These are phyloP conservation scores for Ditylenchus dipsaci DNA, from an alignment of 1,140 invertebrate species.

Conservation along the genomic window DNA sequence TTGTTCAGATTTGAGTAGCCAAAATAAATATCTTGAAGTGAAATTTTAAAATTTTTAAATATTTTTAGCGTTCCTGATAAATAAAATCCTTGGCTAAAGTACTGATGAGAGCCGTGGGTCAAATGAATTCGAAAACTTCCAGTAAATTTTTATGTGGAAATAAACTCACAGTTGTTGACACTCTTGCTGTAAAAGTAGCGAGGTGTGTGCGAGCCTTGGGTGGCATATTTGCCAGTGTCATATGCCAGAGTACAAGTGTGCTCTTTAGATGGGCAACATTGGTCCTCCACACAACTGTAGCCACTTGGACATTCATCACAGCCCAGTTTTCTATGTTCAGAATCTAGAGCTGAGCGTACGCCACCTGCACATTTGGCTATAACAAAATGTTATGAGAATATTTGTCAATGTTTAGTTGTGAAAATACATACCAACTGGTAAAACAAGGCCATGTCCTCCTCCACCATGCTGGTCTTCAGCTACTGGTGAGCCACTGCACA, in stretches of 20 bases:
- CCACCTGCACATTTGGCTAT: conserved; percentile 48
- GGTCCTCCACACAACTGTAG: conserved; percentile 45
- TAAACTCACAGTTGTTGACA: conserved; percentile 1
- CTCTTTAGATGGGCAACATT: conserved; percentile 56
- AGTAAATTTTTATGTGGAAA: too few relatives aligned
- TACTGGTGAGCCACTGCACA: conserved; percentile 25
- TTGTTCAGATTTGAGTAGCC: too few relatives aligned
- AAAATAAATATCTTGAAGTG: too few relatives aligned
- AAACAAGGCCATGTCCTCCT: conserved; percentile 28
- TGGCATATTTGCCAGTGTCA: conserved; percentile 52
- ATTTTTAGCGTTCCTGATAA: too few relatives aligned
- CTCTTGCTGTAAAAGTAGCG: conserved; percentile 48
- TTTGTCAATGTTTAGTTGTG: too few relatives aligned
- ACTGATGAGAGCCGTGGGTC: too few relatives aligned
- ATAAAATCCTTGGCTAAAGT: too few relatives aligned
- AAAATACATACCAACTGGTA: conserved; percentile 42
- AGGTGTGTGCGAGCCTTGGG: conserved; percentile 43
- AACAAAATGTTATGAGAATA: conserved; percentile 12
- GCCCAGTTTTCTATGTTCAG: conserved; percentile 20
- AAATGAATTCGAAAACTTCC: too few relatives aligned
- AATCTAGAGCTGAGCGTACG: conserved; percentile 51
- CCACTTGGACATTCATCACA: conserved; percentile 48
- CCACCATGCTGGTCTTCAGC: conserved; percentile 19
- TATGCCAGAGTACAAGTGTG: conserved; percentile 21
- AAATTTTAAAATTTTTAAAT: too few relatives aligned